Conservation (phyloP, 2,797 vertebrate genomes). For the Meda fulgida region DNA sequence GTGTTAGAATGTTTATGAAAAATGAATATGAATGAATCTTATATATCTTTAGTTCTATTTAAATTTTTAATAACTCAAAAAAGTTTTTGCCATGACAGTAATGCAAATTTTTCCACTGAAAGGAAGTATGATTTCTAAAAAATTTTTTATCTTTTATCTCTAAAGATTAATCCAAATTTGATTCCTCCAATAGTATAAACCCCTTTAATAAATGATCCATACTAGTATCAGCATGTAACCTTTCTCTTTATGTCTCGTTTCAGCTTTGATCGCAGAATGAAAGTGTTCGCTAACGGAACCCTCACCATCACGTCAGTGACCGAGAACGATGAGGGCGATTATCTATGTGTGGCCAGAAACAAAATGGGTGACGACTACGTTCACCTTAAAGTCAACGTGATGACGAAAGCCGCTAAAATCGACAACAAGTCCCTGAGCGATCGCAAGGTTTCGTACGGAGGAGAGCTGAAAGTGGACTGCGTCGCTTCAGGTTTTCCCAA, state of each 20-base stretch:
- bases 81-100: background rate
- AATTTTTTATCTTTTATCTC: background rate
- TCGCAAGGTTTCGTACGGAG: conserved; percentile 85
- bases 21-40: too few relatives aligned
- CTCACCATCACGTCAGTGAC: conserved; percentile 83
- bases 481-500: conserved; percentile 90
- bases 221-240: background rate
- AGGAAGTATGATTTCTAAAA: background rate
- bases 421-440: conserved; percentile 80
- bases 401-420: conserved; percentile 88
- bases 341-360: conserved; percentile 92
- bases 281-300: conserved; percentile 87
- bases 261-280: conserved; percentile 85
- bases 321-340: conserved; percentile 90
- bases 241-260: conserved; percentile 37
- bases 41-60: background rate
- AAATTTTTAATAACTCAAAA: background rate
- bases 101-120: background rate
- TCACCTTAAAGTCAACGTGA: conserved; percentile 84
- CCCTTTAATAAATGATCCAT: background rate
- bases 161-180: background rate
- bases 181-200: background rate
- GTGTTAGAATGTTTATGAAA: too few relatives aligned
- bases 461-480: conserved; percentile 92
- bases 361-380: conserved; percentile 89